Base-by-base conservation (phyloP, 35 echinoderm and acorn worm species). In the Patiria miniata region DNA sequence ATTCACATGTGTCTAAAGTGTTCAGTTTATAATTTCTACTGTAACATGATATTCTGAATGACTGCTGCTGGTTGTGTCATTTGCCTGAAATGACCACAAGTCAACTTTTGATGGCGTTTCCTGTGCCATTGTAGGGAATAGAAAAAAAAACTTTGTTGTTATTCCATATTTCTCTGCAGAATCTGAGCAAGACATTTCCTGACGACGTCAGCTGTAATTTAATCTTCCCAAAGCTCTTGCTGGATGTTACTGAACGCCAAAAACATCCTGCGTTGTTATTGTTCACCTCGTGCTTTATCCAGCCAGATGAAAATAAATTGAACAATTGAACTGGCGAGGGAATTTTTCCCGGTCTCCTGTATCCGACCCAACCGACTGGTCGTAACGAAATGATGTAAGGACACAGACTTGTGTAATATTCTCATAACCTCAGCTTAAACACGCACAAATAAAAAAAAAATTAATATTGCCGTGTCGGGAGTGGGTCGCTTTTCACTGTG, bases 201-300 rank as follows among this genome's bases (percentile, higher is more conserved):
- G 65, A 73, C 34, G 34, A 73, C 34, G 65, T 73, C 65, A 73
- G 23, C 34, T 73, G 26, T 34, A 73, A 73, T 73, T 73, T 73
- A 73, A 34, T 73, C 32, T 73, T 34, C 65, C 26, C 22, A 73
- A 73, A 34, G 21, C 65, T 22, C 65, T 73, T 73, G 23, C 29
- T 73, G 58, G 34, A 73, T 73, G 65, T 73, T 73, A 23, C 60
- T 36, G 65, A 73, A 26, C 65, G 21, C 21, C 23, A 22, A 32
- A 73, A 73, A 68, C 26, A 73, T 4, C 65, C 34, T 36, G 29
- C 2, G 23, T 3, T 30, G 65, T 34, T 73, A n/a, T 47, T 47
- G 1, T 34, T 73, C 34, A 73, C 34, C 34, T 21, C 58, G 21
- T 61, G 15, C 65, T 26, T 12, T 34, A 16, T 73, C 19, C 65